Evolutionary conservation across 1,140 invertebrate species (phyloP).

Genomic region (Drosophila ogumai): DNA sequence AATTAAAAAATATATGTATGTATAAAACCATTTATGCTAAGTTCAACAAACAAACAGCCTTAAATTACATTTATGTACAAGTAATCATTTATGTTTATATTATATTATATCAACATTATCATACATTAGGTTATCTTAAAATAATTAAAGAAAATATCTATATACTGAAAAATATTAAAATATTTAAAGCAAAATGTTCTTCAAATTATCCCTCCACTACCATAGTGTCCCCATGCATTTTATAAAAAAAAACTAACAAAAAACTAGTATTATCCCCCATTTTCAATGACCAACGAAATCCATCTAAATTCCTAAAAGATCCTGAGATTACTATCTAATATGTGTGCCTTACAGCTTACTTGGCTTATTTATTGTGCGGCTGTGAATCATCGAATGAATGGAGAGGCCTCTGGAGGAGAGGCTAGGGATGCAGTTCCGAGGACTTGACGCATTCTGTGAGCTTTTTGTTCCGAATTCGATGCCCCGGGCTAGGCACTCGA

Average conservation of each 20-base stretch:
- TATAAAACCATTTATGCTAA: background rate
- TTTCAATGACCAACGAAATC: conserved; percentile 20
- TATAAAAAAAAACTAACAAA: background rate
- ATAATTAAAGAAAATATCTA: no score
- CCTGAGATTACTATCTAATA: conserved; percentile 31
- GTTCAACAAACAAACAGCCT: background rate
- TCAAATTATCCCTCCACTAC: background rate
- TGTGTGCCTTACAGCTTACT: conserved; percentile 29
- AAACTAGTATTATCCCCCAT: background rate
- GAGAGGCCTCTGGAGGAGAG: conserved; percentile 5
- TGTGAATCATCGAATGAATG: conserved; percentile 48
- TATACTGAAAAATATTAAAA: no score
- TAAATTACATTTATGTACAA: background rate
- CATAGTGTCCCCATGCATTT: background rate
- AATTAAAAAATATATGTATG: background rate
- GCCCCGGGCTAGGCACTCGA: conserved; percentile 18
- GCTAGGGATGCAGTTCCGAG: conserved; percentile 3
- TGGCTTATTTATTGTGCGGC: conserved; percentile 38
- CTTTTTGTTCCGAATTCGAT: conserved; percentile 57
- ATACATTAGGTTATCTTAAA: no score
- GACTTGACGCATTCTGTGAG: conserved; percentile 51
- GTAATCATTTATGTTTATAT: no score
- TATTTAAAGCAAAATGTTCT: background rate
- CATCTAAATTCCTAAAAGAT: conserved; percentile 4
- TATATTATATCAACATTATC: background rate